Evolutionary conservation across 2,888 invertebrate genomes (phyloP), one percentile per base, ranked within the genome.

Genomic region (Eumacrocentrus americanus): DNA sequence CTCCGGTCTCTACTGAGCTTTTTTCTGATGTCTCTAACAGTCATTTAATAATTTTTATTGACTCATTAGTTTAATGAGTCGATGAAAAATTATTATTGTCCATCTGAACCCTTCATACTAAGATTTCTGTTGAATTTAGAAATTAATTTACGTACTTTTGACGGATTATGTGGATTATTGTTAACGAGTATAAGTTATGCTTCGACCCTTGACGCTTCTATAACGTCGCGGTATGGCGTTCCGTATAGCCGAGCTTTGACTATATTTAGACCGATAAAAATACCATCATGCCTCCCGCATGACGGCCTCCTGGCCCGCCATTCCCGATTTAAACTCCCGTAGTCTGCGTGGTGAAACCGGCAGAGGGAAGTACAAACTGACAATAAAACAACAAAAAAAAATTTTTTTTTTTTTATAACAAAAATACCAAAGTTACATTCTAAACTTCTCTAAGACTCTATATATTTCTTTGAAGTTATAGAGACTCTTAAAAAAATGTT

Each of bases 241-340:
- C 69, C 72, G 72, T 73, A 74, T 72, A 72, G 69, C 71, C 75
- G 47, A 47, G 76, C 73, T 77, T 75, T 73, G 65, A 70, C 75
- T 79, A 80, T 78, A 78, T 79, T 79, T 79, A 80, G 76, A 70
- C 62, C 72, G 79, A 79, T 79, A 79, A 79, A 80, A 80, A 80
- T 80, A 80, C 69, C 72, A 75, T 73, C 77, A 75, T 71, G 75
- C 76, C 79, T 79, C 80, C 80, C 79, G 79, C 78, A 75, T 76
- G 72, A 74, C 76, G 76, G 74, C 74, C 80, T 77, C 79, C 79
- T 73, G 75, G 78, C 70, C 75, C 75, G 76, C 70, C 74, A 73
- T 70, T 78, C 79, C 78, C 35, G 40, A 60, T 55, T 60, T 60
- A 60, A 60, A 48, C 48, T 29, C 35, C 51, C 38, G 14, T 23